Base-by-base conservation (phyloP, 2,113 vertebrate species). In the Tetraodon nigroviridis region DNA sequence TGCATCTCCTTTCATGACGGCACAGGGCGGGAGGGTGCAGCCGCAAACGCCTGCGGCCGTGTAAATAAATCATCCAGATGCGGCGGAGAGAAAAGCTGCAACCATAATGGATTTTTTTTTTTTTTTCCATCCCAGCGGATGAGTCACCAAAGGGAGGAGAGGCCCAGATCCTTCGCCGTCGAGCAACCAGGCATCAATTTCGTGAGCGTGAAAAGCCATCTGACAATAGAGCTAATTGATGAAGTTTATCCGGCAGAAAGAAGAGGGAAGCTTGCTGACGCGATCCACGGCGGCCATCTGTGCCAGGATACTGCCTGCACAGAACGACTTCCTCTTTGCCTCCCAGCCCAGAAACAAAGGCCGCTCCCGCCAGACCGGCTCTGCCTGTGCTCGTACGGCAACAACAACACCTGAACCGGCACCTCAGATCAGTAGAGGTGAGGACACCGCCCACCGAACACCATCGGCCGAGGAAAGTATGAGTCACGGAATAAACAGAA, bases 201-300 rank as follows among this genome's bases (percentile, higher is more conserved):
- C 76, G 56, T 40, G 10, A 11, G 79, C 63, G 57, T 80, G 77
- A 82, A 76, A 82, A 78, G 72, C 66, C 51, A 61, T 63, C 63
- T 73, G 69, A 86, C 82, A 82, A 81, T 78, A 44, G 79, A 67
- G 68, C 84, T 84, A 84, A 84, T 83, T 81, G 81, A 85, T 81
- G 81, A 77, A 75, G 71, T 80, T 85, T 81, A 85, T 76, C 61
- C 62, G 63, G 71, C 78, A 79, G 64, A 75, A 82, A 17, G 42
- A 79, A 82, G 42, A 55, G 83, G 75, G 81, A 83, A 80, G 84
- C 78, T 76, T 73, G 7, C 58, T 81, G 81, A 80, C 51, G 55
- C 85, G 85, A 87, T 74, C 81, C 84, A 82, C 75, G 52, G 14
- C 1, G 51, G 54, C 76, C 82, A 85, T 86, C 84, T 86, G 82